These are phyloP conservation scores for Apostichopus leukothele DNA, from an alignment of 53 echinoderm and acorn worm species.

Conservation along the genomic window DNA sequence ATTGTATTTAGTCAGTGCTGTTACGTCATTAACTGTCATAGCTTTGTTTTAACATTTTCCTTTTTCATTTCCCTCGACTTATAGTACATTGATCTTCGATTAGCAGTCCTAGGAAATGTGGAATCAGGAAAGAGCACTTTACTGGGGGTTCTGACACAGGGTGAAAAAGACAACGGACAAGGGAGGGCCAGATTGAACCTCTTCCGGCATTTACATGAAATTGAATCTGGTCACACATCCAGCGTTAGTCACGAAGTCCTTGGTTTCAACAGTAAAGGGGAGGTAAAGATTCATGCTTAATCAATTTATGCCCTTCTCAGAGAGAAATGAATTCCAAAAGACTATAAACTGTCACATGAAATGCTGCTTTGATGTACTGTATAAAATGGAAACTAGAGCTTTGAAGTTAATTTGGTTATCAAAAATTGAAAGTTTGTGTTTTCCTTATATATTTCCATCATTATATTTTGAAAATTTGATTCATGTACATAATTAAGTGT, in stretches of 20 bases:
- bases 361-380: no score
- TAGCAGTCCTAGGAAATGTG: slow-evolving; percentile 95
- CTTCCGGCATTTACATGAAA: slow-evolving; percentile 94
- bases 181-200: slow-evolving; percentile 92
- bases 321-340: no score
- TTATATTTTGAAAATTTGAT: no score
- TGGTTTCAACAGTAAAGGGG: slow-evolving; percentile 90
- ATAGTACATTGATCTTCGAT: slow-evolving; percentile 88
- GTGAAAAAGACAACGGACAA: slow-evolving; percentile 91
- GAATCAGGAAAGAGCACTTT: slow-evolving; percentile 96
- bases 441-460: no score
- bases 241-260: slow-evolving; percentile 97
- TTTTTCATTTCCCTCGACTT: neutral
- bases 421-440: no score
- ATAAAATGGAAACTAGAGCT: no score
- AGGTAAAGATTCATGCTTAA: slow-evolving; percentile 56
- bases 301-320: no score
- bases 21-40: no score
- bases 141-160: slow-evolving; percentile 92
- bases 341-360: no score
- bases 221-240: slow-evolving; percentile 91
- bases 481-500: no score
- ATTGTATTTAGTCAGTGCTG: no score
- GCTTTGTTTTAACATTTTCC: neutral
- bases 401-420: no score